Evolutionary conservation across 2,113 vertebrate species (phyloP).

Genomic region (Natator depressus): DNA sequence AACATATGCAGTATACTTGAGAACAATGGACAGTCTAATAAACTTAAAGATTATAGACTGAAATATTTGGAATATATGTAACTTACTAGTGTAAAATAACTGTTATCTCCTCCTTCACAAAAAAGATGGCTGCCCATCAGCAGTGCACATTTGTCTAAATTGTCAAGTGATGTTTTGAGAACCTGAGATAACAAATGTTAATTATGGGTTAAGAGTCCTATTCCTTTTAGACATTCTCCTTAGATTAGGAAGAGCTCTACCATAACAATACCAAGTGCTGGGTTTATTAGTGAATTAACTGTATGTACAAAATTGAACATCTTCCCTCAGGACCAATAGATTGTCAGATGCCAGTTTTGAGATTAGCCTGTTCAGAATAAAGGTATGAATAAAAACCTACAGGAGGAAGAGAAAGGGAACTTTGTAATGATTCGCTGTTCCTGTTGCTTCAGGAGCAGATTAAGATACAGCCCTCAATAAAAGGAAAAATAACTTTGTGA

Average conservation of each 20-base stretch:
- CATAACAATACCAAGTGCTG: not conserved
- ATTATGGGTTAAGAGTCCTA: not conserved
- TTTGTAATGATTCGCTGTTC: not conserved
- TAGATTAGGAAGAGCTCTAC: not conserved
- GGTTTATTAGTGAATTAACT: not conserved
- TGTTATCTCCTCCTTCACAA: not conserved
- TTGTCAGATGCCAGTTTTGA: not conserved
- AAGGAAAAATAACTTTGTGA: not conserved
- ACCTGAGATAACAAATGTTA: not conserved
- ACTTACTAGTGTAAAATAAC: not conserved
- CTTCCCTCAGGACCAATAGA: not conserved
- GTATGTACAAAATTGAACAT: not conserved
- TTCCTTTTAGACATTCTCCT: not conserved
- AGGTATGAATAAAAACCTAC: not conserved
- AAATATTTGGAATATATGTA: not conserved
- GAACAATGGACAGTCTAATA: not conserved
- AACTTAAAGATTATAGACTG: not conserved
- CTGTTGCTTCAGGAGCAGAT: not conserved
- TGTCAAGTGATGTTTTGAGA: not conserved
- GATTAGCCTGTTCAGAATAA: not conserved
- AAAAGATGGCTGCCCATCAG: not conserved
- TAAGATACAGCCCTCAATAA: not conserved
- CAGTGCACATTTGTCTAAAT: not conserved
- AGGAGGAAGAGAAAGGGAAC: not conserved
- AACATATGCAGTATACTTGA: not conserved